Evolutionary conservation across 2,888 invertebrate genomes (phyloP), one percentile per base, ranked within the genome.

Genomic region (Chloromyia formosa): DNA sequence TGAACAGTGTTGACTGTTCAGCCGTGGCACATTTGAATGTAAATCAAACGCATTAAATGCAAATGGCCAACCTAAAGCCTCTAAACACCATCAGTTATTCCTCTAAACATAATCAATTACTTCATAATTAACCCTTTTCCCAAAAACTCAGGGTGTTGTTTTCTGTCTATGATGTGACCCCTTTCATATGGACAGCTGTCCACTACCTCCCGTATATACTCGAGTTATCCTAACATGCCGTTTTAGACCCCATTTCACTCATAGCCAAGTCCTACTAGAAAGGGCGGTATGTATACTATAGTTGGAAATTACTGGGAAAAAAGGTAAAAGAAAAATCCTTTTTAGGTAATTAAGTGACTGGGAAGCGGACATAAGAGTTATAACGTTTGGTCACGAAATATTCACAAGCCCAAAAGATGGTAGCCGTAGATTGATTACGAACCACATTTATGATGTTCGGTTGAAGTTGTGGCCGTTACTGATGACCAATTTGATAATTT

Each of bases 41-140:
- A 69, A 69, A 69, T 69, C 71, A 71, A 71, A 71, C 58, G 20
- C 45, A 49, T 71, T 16, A 56, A 71, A 71, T 71, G 71, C 58
- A 58, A 71, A 71, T 71, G 71, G n/a, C 40, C 18, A 35, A 35
- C 27, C 23, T 9, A 4, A 35, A 7, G 27, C 27, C 27, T 3
- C 7, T 56, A 18, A 66, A 71, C 16, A 64, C 53, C 53, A 74
- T 74, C 75, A 75, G 75, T 77, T 77, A 75, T 77, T 75, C 74
- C 73, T 23, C 42, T 56, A 18, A 66, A 71, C 16, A 64, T 64
- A 64, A 74, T 74, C 75, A 75, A 77, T 77, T 77, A 75, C 75
- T 75, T 75, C 73, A 77, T 77, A 77, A 77, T 77, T 77, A 77
- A 77, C 77, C 75, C 75, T 75, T 77, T 73, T 23, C 16, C 14